Evolutionary conservation across 2,113 vertebrate species (phyloP).

Genomic region (Eurystomus gularis): DNA sequence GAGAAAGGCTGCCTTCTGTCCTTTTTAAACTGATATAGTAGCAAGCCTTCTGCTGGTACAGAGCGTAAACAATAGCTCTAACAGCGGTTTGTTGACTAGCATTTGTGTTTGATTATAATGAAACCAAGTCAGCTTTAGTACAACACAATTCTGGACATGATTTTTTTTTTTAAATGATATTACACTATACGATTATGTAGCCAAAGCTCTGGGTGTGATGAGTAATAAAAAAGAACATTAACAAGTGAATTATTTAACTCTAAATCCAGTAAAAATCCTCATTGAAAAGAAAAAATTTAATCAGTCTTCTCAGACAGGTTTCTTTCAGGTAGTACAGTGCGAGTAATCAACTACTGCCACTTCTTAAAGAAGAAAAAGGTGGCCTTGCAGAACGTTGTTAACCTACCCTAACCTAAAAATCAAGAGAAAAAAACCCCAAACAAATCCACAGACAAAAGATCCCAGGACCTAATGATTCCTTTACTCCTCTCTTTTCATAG

Average conservation of each 20-base stretch:
- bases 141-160: not conserved
- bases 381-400: not conserved
- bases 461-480: not conserved
- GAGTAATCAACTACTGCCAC: not conserved
- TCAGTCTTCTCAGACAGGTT: not conserved
- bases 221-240: not conserved
- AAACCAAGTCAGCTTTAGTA: too few species aligned
- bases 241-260: not conserved
- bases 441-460: not conserved
- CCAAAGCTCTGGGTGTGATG: not conserved
- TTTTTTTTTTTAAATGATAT: not conserved
- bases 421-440: not conserved
- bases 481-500: not conserved
- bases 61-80: not conserved
- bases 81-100: not conserved
- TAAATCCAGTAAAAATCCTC: not conserved
- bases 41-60: conserved; percentile 23
- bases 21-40: not conserved
- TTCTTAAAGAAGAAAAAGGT: not conserved
- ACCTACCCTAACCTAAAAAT: not conserved
- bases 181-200: not conserved
- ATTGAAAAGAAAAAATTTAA: not conserved
- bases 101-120: not conserved
- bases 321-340: not conserved
- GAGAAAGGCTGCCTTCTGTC: conserved; percentile 10